These are phyloP conservation scores for Dallia pectoralis DNA, from an alignment of 2,797 vertebrate genomes.

Conservation along the genomic window DNA sequence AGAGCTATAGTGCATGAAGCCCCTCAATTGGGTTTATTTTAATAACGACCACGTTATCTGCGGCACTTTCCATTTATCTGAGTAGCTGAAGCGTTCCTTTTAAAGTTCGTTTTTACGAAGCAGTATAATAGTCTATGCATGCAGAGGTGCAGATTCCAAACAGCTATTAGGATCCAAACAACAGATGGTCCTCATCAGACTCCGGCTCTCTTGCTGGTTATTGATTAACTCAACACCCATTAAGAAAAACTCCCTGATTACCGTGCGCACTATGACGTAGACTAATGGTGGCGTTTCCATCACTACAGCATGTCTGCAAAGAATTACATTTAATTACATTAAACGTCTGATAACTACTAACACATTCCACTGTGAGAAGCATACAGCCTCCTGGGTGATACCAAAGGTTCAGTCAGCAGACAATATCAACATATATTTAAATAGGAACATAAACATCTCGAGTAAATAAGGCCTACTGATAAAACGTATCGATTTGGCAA, in stretches of 20 bases:
- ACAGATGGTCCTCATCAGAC: conserved; percentile 67
- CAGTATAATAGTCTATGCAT: neutral
- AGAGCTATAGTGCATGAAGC: neutral
- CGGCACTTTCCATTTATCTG: neutral
- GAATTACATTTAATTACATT: neutral
- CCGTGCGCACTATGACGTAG: conserved; percentile 38
- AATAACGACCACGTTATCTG: neutral
- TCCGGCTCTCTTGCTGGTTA: conserved; percentile 52
- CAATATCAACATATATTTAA: neutral
- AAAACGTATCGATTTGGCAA: neutral
- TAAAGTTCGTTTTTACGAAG: neutral
- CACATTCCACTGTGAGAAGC: neutral
- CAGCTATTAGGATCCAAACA: conserved; percentile 40
- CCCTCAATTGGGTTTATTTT: neutral
- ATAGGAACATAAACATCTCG: neutral
- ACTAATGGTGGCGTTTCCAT: conserved; percentile 40
- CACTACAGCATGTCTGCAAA: conserved; percentile 27
- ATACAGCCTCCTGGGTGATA: neutral
- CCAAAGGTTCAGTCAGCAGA: too few species aligned
- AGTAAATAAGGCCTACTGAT: neutral
- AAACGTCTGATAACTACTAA: neutral
- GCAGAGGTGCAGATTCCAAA: conserved; percentile 7
- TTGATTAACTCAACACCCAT: conserved; percentile 64
- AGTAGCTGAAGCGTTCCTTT: neutral
- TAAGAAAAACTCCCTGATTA: conserved; percentile 51